Conservation (phyloP, 2,888 invertebrate genomes). For the Heliconius sara region DNA sequence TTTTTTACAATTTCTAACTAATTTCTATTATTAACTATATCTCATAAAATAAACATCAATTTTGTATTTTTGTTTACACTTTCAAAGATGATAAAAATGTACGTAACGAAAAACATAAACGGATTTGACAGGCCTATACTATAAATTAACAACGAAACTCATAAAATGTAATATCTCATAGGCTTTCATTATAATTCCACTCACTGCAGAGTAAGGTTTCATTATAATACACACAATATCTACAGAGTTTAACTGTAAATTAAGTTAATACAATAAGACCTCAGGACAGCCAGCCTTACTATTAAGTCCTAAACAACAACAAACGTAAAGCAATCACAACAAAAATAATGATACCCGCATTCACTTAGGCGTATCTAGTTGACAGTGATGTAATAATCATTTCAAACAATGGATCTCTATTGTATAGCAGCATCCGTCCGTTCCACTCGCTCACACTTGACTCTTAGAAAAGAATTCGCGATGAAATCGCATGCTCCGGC, state of each 20-base stretch:
- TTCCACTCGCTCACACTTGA: slow-evolving; percentile 48
- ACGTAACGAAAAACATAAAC: too few relatives aligned
- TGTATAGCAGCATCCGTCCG: slow-evolving; percentile 41
- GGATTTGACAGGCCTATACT: too few relatives aligned
- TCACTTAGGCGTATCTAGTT: slow-evolving; percentile 39
- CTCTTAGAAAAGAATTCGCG: slow-evolving; percentile 52
- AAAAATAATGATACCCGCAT: slow-evolving; percentile 19
- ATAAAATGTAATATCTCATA: too few relatives aligned
- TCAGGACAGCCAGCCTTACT: background rate
- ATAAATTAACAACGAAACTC: too few relatives aligned
- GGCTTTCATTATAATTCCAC: too few relatives aligned
- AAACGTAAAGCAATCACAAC: background rate
- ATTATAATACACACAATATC: too few relatives aligned
- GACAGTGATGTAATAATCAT: slow-evolving; percentile 43
- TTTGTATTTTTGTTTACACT: too few relatives aligned
- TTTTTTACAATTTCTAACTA: too few relatives aligned
- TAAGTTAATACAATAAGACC: background rate
- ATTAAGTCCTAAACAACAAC: background rate
- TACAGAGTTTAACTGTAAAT: background rate
- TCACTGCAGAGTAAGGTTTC: background rate
- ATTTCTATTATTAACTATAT: too few relatives aligned
- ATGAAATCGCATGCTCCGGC: slow-evolving; percentile 50
- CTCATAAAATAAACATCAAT: too few relatives aligned
- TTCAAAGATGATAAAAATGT: too few relatives aligned
- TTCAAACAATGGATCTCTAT: slow-evolving; percentile 41